Percentiles rank a stretch among this genome's conserved stretches.
phyloP scores from a whole-genome alignment of 2,888 invertebrate genomes.

The Oasisia sp. region DNA sequence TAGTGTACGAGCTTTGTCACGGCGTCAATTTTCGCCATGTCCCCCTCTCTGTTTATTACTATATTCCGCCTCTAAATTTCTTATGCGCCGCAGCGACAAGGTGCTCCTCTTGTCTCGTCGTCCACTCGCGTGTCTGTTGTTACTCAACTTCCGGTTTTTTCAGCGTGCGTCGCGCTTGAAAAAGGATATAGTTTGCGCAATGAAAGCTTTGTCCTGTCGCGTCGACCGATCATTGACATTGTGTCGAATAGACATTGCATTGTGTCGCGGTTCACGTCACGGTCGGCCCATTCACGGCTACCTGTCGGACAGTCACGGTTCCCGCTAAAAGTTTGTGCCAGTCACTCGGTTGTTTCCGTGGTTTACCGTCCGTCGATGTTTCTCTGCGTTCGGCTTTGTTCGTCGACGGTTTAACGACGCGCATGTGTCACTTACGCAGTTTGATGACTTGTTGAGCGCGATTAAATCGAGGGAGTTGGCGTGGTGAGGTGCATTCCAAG shows the following conservation, averaged over 20 bases:
- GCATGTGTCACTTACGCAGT: neutral
- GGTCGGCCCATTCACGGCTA: neutral
- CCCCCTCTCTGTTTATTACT: neutral
- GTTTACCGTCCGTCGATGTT: neutral
- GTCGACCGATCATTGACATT: conserved; percentile 1
- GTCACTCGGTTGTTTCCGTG: neutral
- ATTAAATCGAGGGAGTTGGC: neutral
- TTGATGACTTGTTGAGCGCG: neutral
- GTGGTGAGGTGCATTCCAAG: neutral
- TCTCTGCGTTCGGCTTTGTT: neutral
- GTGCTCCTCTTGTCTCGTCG: neutral
- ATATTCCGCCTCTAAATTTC: neutral
- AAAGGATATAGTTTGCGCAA: neutral
- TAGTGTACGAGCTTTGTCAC: neutral
- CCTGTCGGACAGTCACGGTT: neutral
- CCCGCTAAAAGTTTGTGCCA: neutral
- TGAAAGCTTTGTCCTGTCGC: conserved; percentile 6
- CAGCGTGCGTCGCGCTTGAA: conserved; percentile 13
- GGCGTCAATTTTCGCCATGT: conserved; percentile 1
- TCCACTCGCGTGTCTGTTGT: neutral
- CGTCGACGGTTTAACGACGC: neutral
- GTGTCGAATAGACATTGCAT: neutral
- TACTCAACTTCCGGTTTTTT: conserved; percentile 9
- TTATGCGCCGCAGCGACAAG: neutral
- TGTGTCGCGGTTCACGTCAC: neutral